Evolutionary conservation across 1,140 invertebrate genomes (phyloP).

Genomic region (Bursaphelenchus mucronatus): DNA sequence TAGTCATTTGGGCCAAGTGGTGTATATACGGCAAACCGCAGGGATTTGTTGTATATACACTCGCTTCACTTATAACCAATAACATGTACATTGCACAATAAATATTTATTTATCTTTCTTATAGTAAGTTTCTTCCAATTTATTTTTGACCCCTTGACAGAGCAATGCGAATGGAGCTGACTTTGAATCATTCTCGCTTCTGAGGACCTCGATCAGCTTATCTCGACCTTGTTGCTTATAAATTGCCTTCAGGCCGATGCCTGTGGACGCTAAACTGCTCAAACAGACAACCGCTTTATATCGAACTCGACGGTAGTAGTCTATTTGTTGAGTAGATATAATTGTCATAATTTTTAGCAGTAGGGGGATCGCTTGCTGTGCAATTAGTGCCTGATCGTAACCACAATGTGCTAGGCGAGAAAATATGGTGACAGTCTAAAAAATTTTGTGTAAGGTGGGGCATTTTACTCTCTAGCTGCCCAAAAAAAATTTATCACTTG

Average conservation of each 20-base stretch:
- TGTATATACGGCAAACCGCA: no score
- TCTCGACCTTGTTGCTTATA: constrained; percentile 28
- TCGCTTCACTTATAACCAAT: no score
- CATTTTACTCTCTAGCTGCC: no score
- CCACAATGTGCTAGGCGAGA: constrained; percentile 37
- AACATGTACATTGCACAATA: no score
- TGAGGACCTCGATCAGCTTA: background rate
- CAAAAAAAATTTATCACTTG: no score
- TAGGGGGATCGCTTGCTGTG: constrained; percentile 36
- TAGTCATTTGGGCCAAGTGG: no score
- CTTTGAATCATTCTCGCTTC: background rate
- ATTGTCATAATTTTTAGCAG: constrained; percentile 42
- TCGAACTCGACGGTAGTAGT: constrained; percentile 44
- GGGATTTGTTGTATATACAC: no score
- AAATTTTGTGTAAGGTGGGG: no score
- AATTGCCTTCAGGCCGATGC: constrained; percentile 39
- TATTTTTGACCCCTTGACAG: no score
- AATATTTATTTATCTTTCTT: no score
- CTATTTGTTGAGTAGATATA: constrained; percentile 27
- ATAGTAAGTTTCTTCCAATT: no score
- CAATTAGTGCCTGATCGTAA: constrained; percentile 36
- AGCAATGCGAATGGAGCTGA: no score
- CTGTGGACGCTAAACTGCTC: constrained; percentile 38
- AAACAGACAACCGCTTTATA: constrained; percentile 51
- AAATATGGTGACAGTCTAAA: constrained; percentile 25